Conservation (phyloP, 2,797 vertebrate species). For the Poliocrania exsul region DNA sequence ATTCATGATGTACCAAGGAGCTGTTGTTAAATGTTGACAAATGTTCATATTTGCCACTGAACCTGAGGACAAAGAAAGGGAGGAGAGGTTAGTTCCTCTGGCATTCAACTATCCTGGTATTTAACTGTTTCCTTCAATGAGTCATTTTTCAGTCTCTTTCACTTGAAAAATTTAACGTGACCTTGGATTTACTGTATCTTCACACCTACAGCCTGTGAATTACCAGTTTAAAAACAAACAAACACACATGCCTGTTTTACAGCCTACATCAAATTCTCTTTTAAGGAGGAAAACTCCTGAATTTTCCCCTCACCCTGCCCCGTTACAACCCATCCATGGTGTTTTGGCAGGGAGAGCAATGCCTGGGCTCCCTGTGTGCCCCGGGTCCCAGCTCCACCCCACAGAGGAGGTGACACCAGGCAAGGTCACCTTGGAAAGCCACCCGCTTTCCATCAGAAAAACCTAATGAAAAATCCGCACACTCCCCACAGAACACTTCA, state of each 20-base stretch:
- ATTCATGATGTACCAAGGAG: conserved; percentile 52
- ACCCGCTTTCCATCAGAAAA: not conserved
- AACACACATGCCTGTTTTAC: not conserved
- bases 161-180: not conserved
- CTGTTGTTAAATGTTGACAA: conserved; percentile 16
- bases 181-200: not conserved
- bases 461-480: not conserved
- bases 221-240: not conserved
- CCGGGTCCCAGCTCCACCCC: not conserved
- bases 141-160: not conserved
- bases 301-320: not conserved
- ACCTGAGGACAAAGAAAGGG: conserved; percentile 63
- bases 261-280: not conserved
- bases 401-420: accelerated
- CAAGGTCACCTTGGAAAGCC: not conserved
- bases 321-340: accelerated
- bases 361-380: not conserved
- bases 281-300: not conserved
- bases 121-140: not conserved
- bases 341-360: not conserved
- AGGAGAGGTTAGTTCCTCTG: conserved; percentile 21
- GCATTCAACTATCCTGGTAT: not conserved
- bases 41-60: conserved; percentile 62
- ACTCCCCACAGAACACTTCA: not conserved
- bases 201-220: not conserved